Evolutionary conservation across 2,888 invertebrate species (phyloP).

Genomic region (Drosophila kambysellisi): DNA sequence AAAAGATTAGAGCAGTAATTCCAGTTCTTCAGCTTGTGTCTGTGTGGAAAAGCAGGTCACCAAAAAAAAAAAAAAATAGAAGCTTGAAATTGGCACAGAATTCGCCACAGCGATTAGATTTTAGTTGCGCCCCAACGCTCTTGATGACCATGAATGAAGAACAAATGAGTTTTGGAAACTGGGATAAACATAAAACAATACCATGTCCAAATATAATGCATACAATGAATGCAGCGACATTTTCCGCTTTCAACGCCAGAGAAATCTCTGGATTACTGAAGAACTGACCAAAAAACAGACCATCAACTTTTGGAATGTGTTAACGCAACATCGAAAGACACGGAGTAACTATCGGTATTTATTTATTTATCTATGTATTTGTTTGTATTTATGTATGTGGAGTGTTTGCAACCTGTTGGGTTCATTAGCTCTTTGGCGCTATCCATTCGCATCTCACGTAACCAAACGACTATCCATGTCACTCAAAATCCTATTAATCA

Average conservation of each 20-base stretch:
- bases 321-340: slow-evolving; percentile 1
- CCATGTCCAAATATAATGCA: slow-evolving; percentile 39
- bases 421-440: slow-evolving; percentile 64
- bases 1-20: slow-evolving; percentile 56
- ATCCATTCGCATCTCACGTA: slow-evolving; percentile 56
- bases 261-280: slow-evolving; percentile 34
- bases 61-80: slow-evolving; percentile 31
- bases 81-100: slow-evolving; percentile 68
- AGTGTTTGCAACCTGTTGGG: slow-evolving; percentile 40
- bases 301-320: slow-evolving; percentile 25
- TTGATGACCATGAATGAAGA: slow-evolving; percentile 46
- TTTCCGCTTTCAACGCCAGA: slow-evolving; percentile 33
- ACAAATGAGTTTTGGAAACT: slow-evolving; percentile 22
- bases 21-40: slow-evolving; percentile 42
- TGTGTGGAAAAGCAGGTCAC: slow-evolving; percentile 61
- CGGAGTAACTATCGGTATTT: neutral
- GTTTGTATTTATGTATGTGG: neutral
- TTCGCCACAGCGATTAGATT: slow-evolving; percentile 67
- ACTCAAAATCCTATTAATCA: slow-evolving; percentile 76
- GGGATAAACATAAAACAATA: slow-evolving; percentile 38
- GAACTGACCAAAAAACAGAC: slow-evolving; percentile 13
- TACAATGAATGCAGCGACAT: slow-evolving; percentile 43
- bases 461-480: slow-evolving; percentile 63
- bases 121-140: slow-evolving; percentile 41
- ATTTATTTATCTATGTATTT: neutral